Percentiles rank a stretch among this genome's conserved stretches.
Evolutionary conservation across 2,113 vertebrate species (phyloP).

Genomic region (Mus pahari): DNA sequence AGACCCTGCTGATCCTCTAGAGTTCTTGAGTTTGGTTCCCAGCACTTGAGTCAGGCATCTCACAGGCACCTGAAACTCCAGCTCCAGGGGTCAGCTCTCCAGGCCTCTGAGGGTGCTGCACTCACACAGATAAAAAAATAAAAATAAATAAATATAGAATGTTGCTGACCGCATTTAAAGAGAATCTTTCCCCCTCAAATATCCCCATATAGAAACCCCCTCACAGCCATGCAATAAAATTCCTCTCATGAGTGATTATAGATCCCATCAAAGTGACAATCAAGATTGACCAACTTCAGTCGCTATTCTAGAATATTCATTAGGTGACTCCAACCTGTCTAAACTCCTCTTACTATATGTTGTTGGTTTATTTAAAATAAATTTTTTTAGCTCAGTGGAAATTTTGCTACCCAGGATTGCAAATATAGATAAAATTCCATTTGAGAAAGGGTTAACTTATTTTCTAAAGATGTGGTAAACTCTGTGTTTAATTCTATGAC

Average conservation of each 20-base stretch:
- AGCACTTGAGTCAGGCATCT: background rate
- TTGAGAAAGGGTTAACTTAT: background rate
- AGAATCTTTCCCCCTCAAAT: background rate
- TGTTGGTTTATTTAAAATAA: background rate
- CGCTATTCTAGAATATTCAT: background rate
- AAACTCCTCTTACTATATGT: background rate
- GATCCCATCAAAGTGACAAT: background rate
- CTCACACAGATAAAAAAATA: background rate
- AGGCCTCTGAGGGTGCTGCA: background rate
- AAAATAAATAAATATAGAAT: background rate
- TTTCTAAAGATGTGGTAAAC: background rate
- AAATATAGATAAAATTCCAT: background rate
- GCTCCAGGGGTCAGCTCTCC: background rate
- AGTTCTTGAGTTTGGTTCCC: background rate
- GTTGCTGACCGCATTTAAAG: no score
- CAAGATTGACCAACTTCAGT: background rate
- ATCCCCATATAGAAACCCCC: no score
- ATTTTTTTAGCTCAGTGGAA: background rate
- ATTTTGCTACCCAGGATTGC: background rate
- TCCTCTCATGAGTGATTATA: no score
- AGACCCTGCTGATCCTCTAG: background rate
- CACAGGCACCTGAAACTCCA: background rate
- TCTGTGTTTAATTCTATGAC: no score
- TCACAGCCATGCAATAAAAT: no score
- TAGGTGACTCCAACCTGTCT: background rate